phyloP scores from a whole-genome alignment of 2,797 vertebrate genomes.

The Gambelia wislizenii region DNA sequence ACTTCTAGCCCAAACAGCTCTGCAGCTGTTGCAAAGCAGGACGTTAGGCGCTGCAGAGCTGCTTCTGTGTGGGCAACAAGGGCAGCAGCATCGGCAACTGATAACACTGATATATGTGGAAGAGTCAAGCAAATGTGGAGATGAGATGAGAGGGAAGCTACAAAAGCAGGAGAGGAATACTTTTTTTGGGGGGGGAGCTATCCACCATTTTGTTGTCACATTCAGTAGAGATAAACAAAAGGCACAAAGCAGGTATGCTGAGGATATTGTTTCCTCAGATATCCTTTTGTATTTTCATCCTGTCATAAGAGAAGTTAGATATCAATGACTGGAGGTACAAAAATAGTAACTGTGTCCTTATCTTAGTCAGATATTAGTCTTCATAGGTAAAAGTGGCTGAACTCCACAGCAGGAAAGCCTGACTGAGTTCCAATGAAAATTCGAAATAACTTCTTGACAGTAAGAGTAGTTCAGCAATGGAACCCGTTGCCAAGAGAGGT shows the following conservation, averaged over 20 bases:
- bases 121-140: background rate
- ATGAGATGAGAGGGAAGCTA: background rate
- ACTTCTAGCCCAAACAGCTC: too few relatives aligned
- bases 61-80: too few relatives aligned
- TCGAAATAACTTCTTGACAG: too few relatives aligned
- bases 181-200: too few relatives aligned
- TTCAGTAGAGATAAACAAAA: background rate
- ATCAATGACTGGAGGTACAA: background rate
- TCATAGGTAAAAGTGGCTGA: constrained; percentile 12
- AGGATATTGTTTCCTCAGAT: background rate
- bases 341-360: background rate
- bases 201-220: background rate
- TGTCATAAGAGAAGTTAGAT: background rate
- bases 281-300: background rate
- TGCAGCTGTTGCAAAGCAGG: too few relatives aligned
- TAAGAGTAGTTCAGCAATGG: too few relatives aligned
- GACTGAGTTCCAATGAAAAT: background rate
- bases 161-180: too few relatives aligned
- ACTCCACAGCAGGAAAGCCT: background rate
- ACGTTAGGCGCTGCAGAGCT: too few relatives aligned
- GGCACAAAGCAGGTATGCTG: background rate
- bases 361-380: background rate
- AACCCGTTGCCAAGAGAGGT: too few relatives aligned
- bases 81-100: too few relatives aligned
- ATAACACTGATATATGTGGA: background rate